Conservation (phyloP, 2,888 invertebrate species). For the Pseudanteris insignis region DNA sequence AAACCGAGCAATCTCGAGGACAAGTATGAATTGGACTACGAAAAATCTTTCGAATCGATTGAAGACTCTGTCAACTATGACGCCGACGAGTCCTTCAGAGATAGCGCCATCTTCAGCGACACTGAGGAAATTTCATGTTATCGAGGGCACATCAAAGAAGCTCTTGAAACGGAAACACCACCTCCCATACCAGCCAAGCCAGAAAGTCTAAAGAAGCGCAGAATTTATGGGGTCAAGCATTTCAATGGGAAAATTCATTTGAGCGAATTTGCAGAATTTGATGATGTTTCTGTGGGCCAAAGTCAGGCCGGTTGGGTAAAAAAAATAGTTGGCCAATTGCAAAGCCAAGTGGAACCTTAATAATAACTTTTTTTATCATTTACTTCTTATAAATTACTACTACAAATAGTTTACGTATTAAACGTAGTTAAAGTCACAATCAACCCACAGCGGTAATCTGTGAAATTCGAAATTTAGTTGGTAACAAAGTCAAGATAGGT, state of each 20-base stretch:
- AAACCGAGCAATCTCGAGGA: constrained; percentile 12
- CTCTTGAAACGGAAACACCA: constrained; percentile 51
- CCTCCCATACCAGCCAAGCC: constrained; percentile 60
- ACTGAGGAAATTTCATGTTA: constrained; percentile 69
- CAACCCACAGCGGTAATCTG: too few species aligned
- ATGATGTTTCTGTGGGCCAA: constrained; percentile 62
- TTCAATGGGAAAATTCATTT: constrained; percentile 9
- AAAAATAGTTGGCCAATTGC: constrained; percentile 63
- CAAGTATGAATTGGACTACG: constrained; percentile 78
- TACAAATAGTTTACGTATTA: too few species aligned
- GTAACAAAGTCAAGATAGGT: too few species aligned
- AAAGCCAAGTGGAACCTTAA: constrained; percentile 57
- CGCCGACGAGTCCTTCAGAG: constrained; percentile 76
- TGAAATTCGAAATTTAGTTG: too few species aligned
- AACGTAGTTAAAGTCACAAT: too few species aligned
- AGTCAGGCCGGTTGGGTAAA: constrained; percentile 64
- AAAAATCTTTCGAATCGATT: constrained; percentile 78
- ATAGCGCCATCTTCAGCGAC: constrained; percentile 86
- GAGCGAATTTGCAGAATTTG: constrained; percentile 44
- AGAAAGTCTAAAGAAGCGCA: constrained; percentile 49
- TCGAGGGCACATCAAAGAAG: constrained; percentile 7
- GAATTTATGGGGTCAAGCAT: constrained; percentile 11
- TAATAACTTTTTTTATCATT: too few species aligned
- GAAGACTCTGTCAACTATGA: constrained; percentile 76
- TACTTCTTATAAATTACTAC: too few species aligned